Conservation (phyloP, 2,888 invertebrate genomes). For the Pollenia angustigena region DNA sequence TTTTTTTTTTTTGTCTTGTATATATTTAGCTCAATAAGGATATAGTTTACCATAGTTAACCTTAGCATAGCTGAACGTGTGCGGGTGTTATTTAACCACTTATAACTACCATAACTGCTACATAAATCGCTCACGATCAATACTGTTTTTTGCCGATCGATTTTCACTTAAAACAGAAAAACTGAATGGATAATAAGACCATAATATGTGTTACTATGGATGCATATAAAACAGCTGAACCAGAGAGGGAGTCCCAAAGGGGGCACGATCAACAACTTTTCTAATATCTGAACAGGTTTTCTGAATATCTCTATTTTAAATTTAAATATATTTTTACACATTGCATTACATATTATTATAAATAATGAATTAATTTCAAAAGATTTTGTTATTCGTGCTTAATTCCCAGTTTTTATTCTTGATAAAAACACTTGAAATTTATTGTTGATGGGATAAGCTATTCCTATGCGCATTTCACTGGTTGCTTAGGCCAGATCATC, state of each 20-base stretch:
- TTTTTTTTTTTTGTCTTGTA: not conserved
- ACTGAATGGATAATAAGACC: constrained; percentile 55
- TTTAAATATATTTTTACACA: no score
- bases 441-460: no score
- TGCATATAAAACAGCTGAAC: not conserved
- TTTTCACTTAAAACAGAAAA: constrained; percentile 77
- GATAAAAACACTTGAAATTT: no score
- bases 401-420: no score
- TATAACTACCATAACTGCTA: constrained; percentile 64
- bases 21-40: constrained; percentile 54
- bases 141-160: constrained; percentile 53
- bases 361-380: no score
- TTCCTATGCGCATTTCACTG: no score
- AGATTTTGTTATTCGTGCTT: no score
- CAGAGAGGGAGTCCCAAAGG: constrained; percentile 3
- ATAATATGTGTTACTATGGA: constrained; percentile 21
- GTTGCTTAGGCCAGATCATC: no score
- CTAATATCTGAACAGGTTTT: not conserved
- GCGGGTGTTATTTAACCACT: constrained; percentile 77
- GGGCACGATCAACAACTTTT: not conserved
- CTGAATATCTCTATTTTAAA: not conserved
- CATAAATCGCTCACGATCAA: constrained; percentile 80
- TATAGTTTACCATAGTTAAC: constrained; percentile 63
- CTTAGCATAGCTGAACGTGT: constrained; percentile 59
- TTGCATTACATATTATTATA: no score